Evolutionary conservation across 2,888 invertebrate genomes (phyloP).

Genomic region (Tetranychus truncatus): DNA sequence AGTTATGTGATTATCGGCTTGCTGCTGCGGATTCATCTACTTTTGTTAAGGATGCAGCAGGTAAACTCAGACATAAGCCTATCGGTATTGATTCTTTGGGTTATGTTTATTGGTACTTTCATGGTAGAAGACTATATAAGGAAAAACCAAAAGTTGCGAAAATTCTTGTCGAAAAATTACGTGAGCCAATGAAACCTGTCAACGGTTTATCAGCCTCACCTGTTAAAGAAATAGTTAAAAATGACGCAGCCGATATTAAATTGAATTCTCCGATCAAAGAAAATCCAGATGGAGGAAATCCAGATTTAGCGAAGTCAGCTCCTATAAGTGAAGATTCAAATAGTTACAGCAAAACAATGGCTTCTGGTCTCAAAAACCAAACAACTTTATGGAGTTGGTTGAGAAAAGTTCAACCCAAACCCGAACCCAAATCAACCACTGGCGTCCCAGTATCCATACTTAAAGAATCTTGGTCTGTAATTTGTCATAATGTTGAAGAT

Average conservation of each 20-base stretch:
- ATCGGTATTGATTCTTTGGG: slow-evolving; percentile 3
- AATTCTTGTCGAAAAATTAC: neutral
- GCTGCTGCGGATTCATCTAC: neutral
- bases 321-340: neutral
- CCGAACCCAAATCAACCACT: neutral
- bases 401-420: neutral
- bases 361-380: neutral
- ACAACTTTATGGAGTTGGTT: neutral
- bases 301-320: neutral
- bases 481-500: neutral
- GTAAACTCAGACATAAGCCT: neutral
- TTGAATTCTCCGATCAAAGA: neutral
- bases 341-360: neutral
- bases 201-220: neutral
- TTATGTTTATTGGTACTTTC: slow-evolving; percentile 5
- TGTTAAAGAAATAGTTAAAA: neutral
- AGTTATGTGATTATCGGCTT: slow-evolving; percentile 2
- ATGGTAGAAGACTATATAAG: neutral
- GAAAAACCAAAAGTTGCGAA: neutral
- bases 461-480: neutral
- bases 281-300: neutral
- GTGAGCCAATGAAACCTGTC: neutral
- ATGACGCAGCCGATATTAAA: neutral
- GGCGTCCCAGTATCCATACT: neutral
- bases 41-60: neutral